Conservation (phyloP, 2,113 vertebrate genomes). For the Neolamprologus sp. region DNA sequence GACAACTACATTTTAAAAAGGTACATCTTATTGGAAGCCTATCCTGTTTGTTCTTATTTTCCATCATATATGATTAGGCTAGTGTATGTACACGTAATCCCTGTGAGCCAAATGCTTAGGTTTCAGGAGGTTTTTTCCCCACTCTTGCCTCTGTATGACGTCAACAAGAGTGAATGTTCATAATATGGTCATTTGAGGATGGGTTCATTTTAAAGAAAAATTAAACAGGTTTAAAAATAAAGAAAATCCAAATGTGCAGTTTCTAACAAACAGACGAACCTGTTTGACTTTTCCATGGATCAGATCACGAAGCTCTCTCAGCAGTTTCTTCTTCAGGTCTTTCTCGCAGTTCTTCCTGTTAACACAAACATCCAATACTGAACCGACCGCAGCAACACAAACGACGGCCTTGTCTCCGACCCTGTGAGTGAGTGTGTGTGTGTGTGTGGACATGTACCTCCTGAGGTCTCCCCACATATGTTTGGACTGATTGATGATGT, state of each 20-base stretch:
- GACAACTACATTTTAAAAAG: neutral
- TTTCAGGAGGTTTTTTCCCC: neutral
- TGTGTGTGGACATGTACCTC: conserved; percentile 15
- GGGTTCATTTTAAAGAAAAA: neutral
- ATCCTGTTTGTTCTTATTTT: neutral
- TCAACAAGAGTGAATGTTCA: neutral
- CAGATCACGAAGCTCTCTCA: conserved; percentile 82
- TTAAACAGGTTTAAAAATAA: neutral
- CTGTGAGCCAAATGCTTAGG: neutral
- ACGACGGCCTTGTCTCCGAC: neutral
- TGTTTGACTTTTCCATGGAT: conserved; percentile 85
- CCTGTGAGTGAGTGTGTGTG: neutral
- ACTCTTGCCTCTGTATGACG: neutral
- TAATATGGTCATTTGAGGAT: neutral
- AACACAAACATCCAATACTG: neutral
- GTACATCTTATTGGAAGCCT: neutral
- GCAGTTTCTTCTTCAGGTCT: conserved; percentile 74
- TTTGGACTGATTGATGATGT: conserved; percentile 80
- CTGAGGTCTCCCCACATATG: conserved; percentile 78
- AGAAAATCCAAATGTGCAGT: neutral
- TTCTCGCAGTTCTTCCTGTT: conserved; percentile 85
- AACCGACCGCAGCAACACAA: neutral
- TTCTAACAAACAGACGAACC: conserved; percentile 60
- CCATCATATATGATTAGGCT: neutral
- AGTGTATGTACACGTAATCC: neutral